A percentile compares a stretch with the other conserved stretches of the same genome.
Evolutionary conservation across 2,888 invertebrate species (phyloP).

Genomic region (Amblyjoppa fuscipennis): DNA sequence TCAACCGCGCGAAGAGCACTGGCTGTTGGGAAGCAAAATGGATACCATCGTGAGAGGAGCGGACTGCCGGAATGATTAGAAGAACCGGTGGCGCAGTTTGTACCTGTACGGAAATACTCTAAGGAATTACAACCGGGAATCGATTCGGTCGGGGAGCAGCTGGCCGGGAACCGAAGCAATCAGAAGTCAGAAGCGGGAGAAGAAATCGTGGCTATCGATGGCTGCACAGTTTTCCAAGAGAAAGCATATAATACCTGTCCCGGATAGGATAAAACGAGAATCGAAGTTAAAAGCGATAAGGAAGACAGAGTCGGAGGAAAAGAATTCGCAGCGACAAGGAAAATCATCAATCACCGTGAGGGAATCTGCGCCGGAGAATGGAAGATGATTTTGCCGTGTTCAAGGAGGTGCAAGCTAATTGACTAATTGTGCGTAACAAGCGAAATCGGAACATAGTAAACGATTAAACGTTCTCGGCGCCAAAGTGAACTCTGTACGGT

Average conservation of each 20-base stretch:
- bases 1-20: background rate
- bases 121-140: slow-evolving; percentile 74
- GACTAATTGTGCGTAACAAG: background rate
- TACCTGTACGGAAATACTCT: slow-evolving; percentile 69
- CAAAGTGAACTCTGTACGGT: background rate
- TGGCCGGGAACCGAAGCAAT: slow-evolving; percentile 80
- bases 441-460: background rate
- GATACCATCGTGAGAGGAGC: background rate
- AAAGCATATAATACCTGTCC: background rate
- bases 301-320: background rate
- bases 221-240: background rate
- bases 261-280: background rate
- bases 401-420: background rate
- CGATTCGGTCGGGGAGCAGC: slow-evolving; percentile 80
- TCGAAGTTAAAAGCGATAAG: background rate
- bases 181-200: slow-evolving; percentile 76
- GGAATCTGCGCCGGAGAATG: slow-evolving; percentile 40
- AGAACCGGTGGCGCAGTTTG: slow-evolving; percentile 12
- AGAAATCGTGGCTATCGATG: slow-evolving; percentile 30
- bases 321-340: slow-evolving; percentile 42
- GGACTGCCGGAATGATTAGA: slow-evolving; percentile 20
- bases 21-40: background rate
- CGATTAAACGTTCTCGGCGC: background rate
- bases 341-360: slow-evolving; percentile 38
- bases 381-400: background rate